These are phyloP conservation scores for Amphiprion ocellaris DNA, from an alignment of 2,113 vertebrate genomes.

Conservation along the genomic window DNA sequence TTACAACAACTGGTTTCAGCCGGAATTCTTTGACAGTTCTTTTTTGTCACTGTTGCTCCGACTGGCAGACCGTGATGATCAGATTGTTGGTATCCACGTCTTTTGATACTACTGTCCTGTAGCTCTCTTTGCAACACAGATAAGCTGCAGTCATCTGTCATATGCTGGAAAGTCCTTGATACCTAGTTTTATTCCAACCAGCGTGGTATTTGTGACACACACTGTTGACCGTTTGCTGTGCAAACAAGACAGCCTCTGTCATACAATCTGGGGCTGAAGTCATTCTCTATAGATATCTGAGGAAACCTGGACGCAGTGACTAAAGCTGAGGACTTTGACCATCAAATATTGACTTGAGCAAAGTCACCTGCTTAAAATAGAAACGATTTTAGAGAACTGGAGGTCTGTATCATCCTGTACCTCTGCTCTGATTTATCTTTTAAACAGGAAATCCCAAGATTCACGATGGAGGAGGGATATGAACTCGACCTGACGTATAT, in stretches of 20 bases:
- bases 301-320: conserved; percentile 53
- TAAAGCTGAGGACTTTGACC: conserved; percentile 73
- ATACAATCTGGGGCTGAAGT: conserved; percentile 48
- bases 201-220: conserved; percentile 29
- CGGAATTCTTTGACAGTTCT: conserved; percentile 48
- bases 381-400: conserved; percentile 21
- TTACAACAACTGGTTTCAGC: conserved; percentile 73
- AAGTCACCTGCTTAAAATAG: conserved; percentile 38
- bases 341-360: conserved; percentile 73
- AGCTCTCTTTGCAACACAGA: conserved; percentile 27
- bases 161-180: conserved; percentile 10
- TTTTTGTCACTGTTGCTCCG: conserved; percentile 39
- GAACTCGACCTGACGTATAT: conserved; percentile 96
- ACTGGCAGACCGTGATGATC: conserved; percentile 8
- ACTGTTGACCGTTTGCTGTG: conserved; percentile 39
- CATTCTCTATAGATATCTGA: conserved; percentile 49
- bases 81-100: conserved; percentile 26
- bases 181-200: conserved; percentile 1
- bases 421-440: conserved; percentile 21
- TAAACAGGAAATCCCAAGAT: conserved; percentile 46
- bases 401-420: conserved; percentile 1
- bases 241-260: conserved; percentile 63
- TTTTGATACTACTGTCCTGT: conserved; percentile 8
- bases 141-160: conserved; percentile 39
- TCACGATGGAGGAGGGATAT: conserved; percentile 91